A percentile compares a stretch with the other conserved stretches of the same genome.
These are phyloP conservation scores for Tethea ocularis DNA, from an alignment of 2,888 invertebrate genomes.

Conservation along the genomic window DNA sequence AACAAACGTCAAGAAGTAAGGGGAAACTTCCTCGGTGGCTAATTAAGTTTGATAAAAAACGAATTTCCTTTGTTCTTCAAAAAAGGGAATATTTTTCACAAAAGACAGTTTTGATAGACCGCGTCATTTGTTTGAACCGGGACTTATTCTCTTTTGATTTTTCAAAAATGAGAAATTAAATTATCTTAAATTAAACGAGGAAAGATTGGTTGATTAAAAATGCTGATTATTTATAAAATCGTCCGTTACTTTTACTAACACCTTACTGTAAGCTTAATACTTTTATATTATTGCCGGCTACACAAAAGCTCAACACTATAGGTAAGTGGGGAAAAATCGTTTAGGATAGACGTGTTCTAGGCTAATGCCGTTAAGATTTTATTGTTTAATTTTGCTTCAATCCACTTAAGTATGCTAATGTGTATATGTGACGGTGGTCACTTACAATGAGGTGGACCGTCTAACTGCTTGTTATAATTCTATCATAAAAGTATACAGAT, in stretches of 20 bases:
- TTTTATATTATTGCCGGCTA: too few relatives aligned
- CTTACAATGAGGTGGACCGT: too few relatives aligned
- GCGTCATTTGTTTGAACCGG: slow-evolving; percentile 26
- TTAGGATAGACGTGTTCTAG: too few relatives aligned
- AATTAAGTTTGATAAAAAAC: slow-evolving; percentile 54
- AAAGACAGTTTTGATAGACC: slow-evolving; percentile 39
- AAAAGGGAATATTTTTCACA: slow-evolving; percentile 35
- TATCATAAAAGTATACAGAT: too few relatives aligned
- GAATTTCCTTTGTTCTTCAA: slow-evolving; percentile 49
- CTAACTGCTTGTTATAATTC: too few relatives aligned
- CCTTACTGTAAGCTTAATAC: too few relatives aligned
- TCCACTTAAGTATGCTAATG: too few relatives aligned
- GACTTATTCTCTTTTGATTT: neutral
- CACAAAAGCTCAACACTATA: too few relatives aligned
- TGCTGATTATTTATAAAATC: neutral
- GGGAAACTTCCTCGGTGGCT: slow-evolving; percentile 41
- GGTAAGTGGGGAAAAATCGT: too few relatives aligned
- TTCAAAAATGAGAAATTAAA: neutral
- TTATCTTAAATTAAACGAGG: neutral
- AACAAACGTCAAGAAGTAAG: slow-evolving; percentile 33
- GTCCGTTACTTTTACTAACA: neutral
- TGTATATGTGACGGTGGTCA: too few relatives aligned
- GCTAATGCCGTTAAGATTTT: too few relatives aligned
- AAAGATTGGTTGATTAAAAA: neutral
- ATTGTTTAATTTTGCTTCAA: too few relatives aligned